A percentile compares a stretch with the other conserved stretches of the same genome.
phyloP scores from a whole-genome alignment of 1,140 invertebrate genomes.

The Episyrphus balteatus region DNA sequence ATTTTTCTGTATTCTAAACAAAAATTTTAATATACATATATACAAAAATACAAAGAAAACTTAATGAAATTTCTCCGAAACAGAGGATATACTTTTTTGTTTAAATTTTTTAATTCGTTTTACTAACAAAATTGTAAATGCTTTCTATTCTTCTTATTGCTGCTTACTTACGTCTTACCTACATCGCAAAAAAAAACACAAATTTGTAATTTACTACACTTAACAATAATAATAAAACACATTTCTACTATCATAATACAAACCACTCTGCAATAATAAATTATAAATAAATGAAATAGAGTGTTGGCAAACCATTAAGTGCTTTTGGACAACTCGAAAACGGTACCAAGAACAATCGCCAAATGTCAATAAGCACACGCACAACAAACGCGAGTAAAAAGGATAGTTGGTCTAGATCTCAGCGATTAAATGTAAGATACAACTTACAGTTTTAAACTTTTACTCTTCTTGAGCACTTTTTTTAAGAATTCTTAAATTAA shows the following conservation, averaged over 20 bases:
- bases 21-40: too few relatives aligned
- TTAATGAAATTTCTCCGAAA: too few relatives aligned
- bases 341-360: constrained; percentile 30
- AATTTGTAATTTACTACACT: constrained; percentile 3
- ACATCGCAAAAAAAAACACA: constrained; percentile 1
- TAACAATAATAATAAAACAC: constrained; percentile 4
- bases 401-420: constrained; percentile 12
- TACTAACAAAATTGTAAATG: too few relatives aligned
- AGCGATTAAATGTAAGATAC: constrained; percentile 33
- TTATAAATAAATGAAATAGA: neutral
- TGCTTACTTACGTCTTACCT: too few relatives aligned
- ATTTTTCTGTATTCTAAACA: too few relatives aligned
- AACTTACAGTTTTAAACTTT: neutral
- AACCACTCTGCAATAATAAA: constrained; percentile 4
- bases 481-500: too few relatives aligned
- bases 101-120: too few relatives aligned
- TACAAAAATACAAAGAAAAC: too few relatives aligned
- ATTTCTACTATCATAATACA: constrained; percentile 5
- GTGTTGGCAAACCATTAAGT: constrained; percentile 19
- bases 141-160: too few relatives aligned
- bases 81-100: too few relatives aligned
- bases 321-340: constrained; percentile 32
- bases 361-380: constrained; percentile 25
- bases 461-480: too few relatives aligned
- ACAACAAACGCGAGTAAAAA: constrained; percentile 15